Percentiles rank a stretch among this genome's conserved stretches.
phyloP scores from a whole-genome alignment of 2,113 vertebrate species.

The Pampusana beccarii region DNA sequence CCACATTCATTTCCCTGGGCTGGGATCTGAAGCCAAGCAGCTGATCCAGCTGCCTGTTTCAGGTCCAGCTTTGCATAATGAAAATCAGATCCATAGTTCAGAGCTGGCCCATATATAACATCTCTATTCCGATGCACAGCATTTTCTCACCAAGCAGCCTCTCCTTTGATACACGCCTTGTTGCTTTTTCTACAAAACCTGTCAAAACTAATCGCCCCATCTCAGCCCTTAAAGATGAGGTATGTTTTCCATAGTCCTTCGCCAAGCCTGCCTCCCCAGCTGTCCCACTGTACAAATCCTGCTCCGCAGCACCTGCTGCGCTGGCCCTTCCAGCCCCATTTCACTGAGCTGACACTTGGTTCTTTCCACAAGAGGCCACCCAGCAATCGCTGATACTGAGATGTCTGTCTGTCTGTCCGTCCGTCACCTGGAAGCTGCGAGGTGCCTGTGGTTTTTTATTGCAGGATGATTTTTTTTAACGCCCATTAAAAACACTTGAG shows the following conservation, averaged over 20 bases:
- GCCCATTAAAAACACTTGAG: neutral
- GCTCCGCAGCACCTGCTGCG: neutral
- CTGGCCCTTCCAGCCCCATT: neutral
- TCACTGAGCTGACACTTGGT: accelerated
- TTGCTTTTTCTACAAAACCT: neutral
- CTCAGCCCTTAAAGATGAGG: neutral
- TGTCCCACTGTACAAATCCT: neutral
- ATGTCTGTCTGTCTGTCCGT: too few relatives aligned
- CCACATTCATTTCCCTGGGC: neutral
- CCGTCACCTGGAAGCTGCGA: neutral
- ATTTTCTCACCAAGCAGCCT: neutral
- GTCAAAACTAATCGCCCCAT: neutral
- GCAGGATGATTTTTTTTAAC: neutral
- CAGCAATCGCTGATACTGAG: neutral
- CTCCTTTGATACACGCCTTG: neutral
- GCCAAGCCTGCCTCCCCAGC: neutral
- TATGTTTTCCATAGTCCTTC: neutral
- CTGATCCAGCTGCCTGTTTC: neutral
- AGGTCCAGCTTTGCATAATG: neutral
- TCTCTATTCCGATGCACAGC: neutral
- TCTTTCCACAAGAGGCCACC: neutral
- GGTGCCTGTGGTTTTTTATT: accelerated
- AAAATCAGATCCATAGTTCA: neutral
- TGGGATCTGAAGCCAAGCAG: neutral
- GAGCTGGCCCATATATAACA: neutral